These are phyloP conservation scores for Apostichopus parvimensis DNA, from an alignment of 35 echinoderm and acorn worm species.

Conservation along the genomic window DNA sequence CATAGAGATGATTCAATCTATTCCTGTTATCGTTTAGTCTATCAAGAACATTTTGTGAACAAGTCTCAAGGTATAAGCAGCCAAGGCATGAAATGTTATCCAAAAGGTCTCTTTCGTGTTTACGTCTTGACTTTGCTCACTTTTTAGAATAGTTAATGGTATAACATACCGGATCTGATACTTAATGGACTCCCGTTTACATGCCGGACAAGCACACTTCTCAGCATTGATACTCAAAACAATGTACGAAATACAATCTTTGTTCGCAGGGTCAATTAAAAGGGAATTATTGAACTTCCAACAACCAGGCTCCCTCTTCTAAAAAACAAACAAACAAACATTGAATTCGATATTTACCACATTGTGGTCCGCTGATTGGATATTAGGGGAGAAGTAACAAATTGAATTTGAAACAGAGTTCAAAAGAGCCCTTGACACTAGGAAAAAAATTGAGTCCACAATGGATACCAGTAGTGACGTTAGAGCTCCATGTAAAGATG, in stretches of 20 bases:
- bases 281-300: conserved; percentile 29
- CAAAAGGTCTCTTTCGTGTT: not conserved
- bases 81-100: not conserved
- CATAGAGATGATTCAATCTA: not conserved
- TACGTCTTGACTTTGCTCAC: not conserved
- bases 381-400: not conserved
- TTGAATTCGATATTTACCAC: not conserved
- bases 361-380: not conserved
- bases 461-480: conserved; percentile 21
- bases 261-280: not conserved
- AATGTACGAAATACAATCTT: not conserved
- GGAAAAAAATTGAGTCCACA: conserved; percentile 1
- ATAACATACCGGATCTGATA: not conserved
- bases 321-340: not conserved
- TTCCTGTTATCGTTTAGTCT: not conserved
- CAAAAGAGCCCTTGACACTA: not conserved
- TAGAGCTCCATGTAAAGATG: not conserved
- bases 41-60: not conserved
- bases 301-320: not conserved
- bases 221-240: not conserved
- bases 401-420: not conserved
- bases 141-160: not conserved
- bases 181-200: not conserved
- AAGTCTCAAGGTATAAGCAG: not conserved
- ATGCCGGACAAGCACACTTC: not conserved